Conservation (phyloP, 2,797 vertebrate genomes). For the Sebastes vulpes region DNA sequence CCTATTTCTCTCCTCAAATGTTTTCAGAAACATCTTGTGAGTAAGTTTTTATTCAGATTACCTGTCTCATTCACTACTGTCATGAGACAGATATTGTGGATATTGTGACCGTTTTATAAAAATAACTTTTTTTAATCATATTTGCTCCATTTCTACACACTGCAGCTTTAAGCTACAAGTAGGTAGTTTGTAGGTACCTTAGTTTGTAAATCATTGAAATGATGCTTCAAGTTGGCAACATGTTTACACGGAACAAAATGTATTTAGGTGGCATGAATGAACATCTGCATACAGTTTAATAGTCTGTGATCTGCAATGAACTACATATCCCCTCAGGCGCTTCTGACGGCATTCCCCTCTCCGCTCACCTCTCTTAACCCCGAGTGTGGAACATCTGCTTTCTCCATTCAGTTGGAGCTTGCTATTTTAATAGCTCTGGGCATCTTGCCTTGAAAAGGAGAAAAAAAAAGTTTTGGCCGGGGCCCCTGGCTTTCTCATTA, state of each 20-base stretch:
- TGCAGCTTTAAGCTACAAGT: not conserved
- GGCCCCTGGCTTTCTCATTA: constrained; percentile 79
- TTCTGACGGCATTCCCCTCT: constrained; percentile 67
- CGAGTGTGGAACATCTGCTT: constrained; percentile 80
- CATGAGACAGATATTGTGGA: too few relatives aligned
- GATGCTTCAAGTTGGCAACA: not conserved
- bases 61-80: too few relatives aligned
- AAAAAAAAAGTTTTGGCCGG: constrained; percentile 51
- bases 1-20: too few relatives aligned
- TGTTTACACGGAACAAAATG: constrained; percentile 2
- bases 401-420: constrained; percentile 74
- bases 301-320: constrained; percentile 48
- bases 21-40: too few relatives aligned
- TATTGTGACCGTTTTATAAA: too few relatives aligned
- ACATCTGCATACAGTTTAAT: constrained; percentile 24
- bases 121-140: too few relatives aligned
- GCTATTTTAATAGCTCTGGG: constrained; percentile 81
- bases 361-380: constrained; percentile 83
- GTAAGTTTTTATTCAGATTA: too few relatives aligned
- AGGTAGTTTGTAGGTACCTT: not conserved
- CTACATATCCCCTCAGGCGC: constrained; percentile 62
- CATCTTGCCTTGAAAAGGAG: constrained; percentile 78
- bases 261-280: constrained; percentile 38
- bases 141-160: accelerated
- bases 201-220: constrained; percentile 1